Base-by-base conservation (phyloP, 2,113 vertebrate species). In the Macquaria australasica region DNA sequence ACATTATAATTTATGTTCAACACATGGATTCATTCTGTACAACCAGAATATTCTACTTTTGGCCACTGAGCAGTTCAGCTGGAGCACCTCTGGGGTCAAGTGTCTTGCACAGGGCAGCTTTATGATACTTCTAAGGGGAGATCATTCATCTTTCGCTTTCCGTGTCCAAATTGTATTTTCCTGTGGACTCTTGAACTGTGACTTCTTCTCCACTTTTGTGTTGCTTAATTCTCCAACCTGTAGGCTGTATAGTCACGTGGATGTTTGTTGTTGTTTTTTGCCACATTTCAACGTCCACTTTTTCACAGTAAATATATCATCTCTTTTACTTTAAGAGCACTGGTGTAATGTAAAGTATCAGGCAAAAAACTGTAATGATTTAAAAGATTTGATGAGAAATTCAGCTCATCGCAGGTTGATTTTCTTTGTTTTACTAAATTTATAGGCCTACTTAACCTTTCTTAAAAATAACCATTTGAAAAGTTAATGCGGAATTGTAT, bases 81-180 rank as follows among this genome's bases (percentile, higher is more conserved):
- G 12, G 23, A 21, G 7, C 56, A 5, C 37, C 18, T 53, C n/a
- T 3, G 6, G 58, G 31, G 48, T 85, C 43, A 75, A 62, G 50
- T 58, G 37, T 28, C 28, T 23, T 41, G 37, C 39, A 63, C 16
- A 48, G 21, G 72, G 18, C 56, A 50, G 20, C 0, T 2, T 58
- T 59, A 81, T 43, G 50, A 60, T 60, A 48, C 58, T 51, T 48
- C n/a, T 73, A 43, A 28, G 4, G n/a, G 25, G 58, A 83, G 34
- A 56, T 25, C 34, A 16, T 59, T 45, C 50, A 3, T 53, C 71
- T 62, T 79, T 23, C 31, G 55, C 41, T 68, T 58, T 67, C 4
- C 8, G 34, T 25, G 0, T 25, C 55, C 9, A 31, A n/a, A 20
- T 5, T 51, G 53, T 59, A 41, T 14, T 72, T 71, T 41, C 11